A percentile compares a stretch with the other conserved stretches of the same genome.
These are phyloP conservation scores for Enteromius radiatus DNA, from an alignment of 2,797 vertebrate genomes.

Conservation along the genomic window DNA sequence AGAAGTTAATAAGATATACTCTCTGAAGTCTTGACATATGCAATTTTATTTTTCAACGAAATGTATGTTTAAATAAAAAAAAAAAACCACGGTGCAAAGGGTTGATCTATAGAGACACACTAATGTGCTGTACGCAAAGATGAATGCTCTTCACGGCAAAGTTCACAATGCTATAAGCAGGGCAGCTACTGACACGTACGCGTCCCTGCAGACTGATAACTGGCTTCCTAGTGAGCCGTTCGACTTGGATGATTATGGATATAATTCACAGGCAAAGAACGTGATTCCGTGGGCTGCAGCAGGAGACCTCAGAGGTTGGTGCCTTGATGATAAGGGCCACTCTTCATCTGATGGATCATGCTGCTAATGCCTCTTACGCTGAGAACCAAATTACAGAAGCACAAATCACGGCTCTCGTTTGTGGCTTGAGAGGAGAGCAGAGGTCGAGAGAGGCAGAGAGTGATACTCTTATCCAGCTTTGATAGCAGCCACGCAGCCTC, in stretches of 20 bases:
- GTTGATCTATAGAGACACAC: neutral
- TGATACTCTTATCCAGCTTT: conserved; percentile 17
- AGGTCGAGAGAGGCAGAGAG: conserved; percentile 14
- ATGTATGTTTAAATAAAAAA: neutral
- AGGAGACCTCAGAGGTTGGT: conserved; percentile 45
- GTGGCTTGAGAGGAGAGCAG: conserved; percentile 12
- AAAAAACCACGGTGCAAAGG: neutral
- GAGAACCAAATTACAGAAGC: conserved; percentile 45
- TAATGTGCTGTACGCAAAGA: neutral
- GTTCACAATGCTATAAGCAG: neutral
- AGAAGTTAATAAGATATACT: neutral
- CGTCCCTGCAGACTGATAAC: conserved; percentile 9
- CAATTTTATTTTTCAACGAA: neutral
- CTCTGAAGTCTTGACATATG: neutral
- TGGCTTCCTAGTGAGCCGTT: neutral
- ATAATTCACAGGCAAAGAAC: conserved; percentile 42
- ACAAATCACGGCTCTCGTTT: conserved; percentile 28
- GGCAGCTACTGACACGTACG: neutral
- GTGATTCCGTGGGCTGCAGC: conserved; percentile 9
- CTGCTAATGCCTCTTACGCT: conserved; percentile 52
- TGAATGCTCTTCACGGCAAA: neutral
- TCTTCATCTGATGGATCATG: conserved; percentile 49
- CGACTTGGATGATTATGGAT: conserved; percentile 48
- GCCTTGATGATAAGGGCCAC: conserved; percentile 43
- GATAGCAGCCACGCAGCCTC: neutral